Evolutionary conservation across 2,113 vertebrate genomes (phyloP), one percentile per base, ranked within the genome.

Genomic region (Myxocyprinus asiaticus): DNA sequence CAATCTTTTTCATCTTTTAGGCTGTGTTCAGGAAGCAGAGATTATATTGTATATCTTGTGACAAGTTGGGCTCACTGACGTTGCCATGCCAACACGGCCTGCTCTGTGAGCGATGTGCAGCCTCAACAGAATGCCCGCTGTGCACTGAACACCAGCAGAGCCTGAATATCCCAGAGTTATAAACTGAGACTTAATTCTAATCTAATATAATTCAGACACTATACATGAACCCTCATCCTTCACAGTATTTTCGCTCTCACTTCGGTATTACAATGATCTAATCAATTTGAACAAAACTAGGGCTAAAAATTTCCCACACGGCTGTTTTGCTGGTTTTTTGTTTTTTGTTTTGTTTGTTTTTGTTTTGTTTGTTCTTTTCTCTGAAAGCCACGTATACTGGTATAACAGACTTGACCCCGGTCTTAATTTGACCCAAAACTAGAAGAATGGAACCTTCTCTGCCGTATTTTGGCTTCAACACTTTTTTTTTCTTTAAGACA

Each of bases 1-100:
- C 22, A 33, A 33, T 33, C 10, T 73, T 9, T 3, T 7, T 63
- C 9, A 8, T 64, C 22, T 80, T 65, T 67, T 91, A 96, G 97
- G 96, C 94, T 15, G 94, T 98, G 85, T 98, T 95, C 93, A 95
- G 96, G 93, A 95, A 97, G 91, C 96, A 98, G 91, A 94, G 95
- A 70, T 91, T 95, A 91, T 94, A 93, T 92, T 99, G 97, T 82
- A 94, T 96, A 90, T 94, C 95, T 48, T 99, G 97, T 90, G 95
- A 96, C 22, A 89, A 96, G 89, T 91, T 94, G 90, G 95, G 94
- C 86, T 93, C 95, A 0, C 93, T 95, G 67, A 90, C 96, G 61
- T 91, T 96, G 82, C 92, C 95, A 48, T 99, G 97, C 84, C 96
- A 97, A 87, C 97, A 98, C 0, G 93, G 95, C 9, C 95, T 96